Evolutionary conservation across 2,888 invertebrate genomes (phyloP).

Genomic region (Eristalis tenax): DNA sequence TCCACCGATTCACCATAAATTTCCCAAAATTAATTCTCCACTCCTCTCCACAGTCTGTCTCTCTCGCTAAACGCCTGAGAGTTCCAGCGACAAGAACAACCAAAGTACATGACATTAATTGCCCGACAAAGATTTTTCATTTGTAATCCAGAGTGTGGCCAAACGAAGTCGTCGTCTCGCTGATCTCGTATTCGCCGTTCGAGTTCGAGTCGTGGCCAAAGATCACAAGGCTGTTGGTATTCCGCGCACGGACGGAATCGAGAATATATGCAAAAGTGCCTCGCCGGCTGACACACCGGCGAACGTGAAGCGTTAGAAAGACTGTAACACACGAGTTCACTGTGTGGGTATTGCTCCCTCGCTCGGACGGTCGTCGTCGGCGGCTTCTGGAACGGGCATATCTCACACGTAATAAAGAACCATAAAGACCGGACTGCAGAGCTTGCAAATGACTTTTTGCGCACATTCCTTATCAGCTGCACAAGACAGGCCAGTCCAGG

Average conservation of each 20-base stretch:
- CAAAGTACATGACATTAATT: constrained; percentile 59
- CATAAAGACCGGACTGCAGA: constrained; percentile 7
- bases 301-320: constrained; percentile 48
- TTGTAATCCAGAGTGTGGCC: constrained; percentile 7
- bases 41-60: not conserved
- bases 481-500: not conserved
- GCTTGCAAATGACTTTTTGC: constrained; percentile 32
- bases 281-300: not conserved
- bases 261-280: constrained; percentile 49
- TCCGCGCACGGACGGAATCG: constrained; percentile 51
- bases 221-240: constrained; percentile 39
- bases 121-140: constrained; percentile 55
- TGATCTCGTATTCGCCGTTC: constrained; percentile 32
- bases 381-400: not conserved
- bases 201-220: not conserved
- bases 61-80: not conserved
- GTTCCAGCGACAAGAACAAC: constrained; percentile 21
- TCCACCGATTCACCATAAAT: constrained; percentile 40
- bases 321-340: constrained; percentile 40
- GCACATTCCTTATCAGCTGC: constrained; percentile 34
- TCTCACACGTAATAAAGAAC: constrained; percentile 39
- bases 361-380: not conserved
- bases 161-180: not conserved
- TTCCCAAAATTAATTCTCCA: not conserved
- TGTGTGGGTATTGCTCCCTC: not conserved